Base-by-base conservation (phyloP, 2,797 vertebrate genomes). In the Varecia variegata region DNA sequence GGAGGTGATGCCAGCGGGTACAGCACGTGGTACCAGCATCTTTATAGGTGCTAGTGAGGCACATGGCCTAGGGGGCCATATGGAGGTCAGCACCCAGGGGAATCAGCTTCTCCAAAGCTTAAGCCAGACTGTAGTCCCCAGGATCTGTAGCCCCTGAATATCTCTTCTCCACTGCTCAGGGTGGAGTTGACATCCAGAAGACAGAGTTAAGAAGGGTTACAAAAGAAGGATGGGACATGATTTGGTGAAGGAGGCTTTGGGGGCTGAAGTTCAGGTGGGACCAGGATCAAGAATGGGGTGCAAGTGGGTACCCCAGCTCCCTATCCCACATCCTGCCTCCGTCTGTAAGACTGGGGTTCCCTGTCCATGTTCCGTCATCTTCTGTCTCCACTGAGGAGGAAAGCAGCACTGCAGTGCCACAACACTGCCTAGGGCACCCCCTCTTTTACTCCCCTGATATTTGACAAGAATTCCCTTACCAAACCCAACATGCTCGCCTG, bases 1-100 rank as follows among this genome's bases (percentile, higher is more conserved):
- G 45, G 65, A 87, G 52, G 45, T 56, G 38, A 60, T 8, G 17
- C 14, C 9, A 35, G 23, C 70, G 3, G 8, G 14, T 3, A n/a
- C 30, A 40, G 25, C 15, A 27, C 1, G 0, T 6, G 0, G 3
- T 32, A 18, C 27, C 38, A 47, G 65, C 8, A 32, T 17, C 35
- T 60, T 73, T 17, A 68, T 5, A 54, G 45, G 54, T 58, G 17
- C 40, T 3, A 21, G 21, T 4, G 9, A 5, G 54, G 15, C 17
- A 73, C 12, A 47, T 3, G 18, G 30, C 17, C 11, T 30, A 23
- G 12, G 9, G 23, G 3, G 20, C 20, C 20, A 0, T 21, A 5
- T 2, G 20, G 15, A 5, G 30, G 7, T 15, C 3, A 30, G 15
- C 5, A 1, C 35, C 17, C 35, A 71, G 40, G 25, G 62, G 2